phyloP scores from a whole-genome alignment of 2,113 vertebrate genomes.

The Lathamus discolor region DNA sequence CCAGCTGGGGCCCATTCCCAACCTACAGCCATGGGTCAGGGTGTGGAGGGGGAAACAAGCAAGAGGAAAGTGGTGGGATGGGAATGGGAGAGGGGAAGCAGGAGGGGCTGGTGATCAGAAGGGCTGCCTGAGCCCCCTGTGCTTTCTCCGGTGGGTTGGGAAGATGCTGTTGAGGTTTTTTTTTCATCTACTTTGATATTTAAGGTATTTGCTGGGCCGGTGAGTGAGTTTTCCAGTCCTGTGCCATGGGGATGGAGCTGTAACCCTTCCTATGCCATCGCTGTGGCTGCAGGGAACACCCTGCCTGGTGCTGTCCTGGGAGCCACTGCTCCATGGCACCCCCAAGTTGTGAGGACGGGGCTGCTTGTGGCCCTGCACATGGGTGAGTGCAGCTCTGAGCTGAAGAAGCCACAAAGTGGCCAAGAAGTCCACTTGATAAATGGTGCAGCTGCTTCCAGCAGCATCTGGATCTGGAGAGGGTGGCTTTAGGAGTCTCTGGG shows the following conservation, averaged over 20 bases:
- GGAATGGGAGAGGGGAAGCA: background rate
- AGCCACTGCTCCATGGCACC: fast-evolving
- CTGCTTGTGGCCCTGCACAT: background rate
- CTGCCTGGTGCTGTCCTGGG: background rate
- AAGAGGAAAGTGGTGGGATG: background rate
- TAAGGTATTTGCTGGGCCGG: background rate
- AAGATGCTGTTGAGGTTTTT: background rate
- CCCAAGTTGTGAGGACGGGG: background rate
- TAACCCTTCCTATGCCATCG: background rate
- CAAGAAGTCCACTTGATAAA: background rate
- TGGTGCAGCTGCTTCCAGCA: background rate
- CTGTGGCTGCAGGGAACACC: background rate
- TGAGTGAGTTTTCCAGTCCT: background rate
- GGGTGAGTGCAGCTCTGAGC: fast-evolving
- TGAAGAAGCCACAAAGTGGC: background rate
- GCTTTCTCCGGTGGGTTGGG: background rate
- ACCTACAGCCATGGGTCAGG: too few species aligned
- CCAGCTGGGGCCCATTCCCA: background rate
- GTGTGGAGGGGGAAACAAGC: background rate
- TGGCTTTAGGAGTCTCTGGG: background rate
- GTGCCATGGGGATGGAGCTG: background rate
- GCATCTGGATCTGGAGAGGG: fast-evolving
- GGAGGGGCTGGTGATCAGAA: background rate
- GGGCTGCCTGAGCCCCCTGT: background rate
- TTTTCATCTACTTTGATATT: background rate